Base-by-base conservation (phyloP, 2,113 vertebrate species). In the Amphiprion percula region DNA sequence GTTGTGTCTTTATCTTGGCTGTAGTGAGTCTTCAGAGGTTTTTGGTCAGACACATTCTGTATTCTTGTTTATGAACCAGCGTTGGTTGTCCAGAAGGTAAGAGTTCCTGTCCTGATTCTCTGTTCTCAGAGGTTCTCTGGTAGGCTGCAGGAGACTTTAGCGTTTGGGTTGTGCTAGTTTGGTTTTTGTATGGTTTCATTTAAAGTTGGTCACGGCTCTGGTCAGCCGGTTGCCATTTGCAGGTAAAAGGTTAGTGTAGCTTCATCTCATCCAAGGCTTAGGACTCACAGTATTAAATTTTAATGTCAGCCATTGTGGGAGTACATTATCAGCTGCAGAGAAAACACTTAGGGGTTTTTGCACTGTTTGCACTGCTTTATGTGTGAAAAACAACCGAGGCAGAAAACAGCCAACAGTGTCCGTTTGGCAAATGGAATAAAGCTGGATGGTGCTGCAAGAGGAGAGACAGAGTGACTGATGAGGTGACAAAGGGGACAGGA, bases 381-480 rank as follows among this genome's bases (percentile, higher is more conserved):
- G 10, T 37, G 53, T 73, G 77, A 77, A 68, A 53, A 71, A 68
- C 39, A 70, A 30, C 55, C 0, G 21, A 61, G 24, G 61, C n/a
- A 63, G 21, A 67, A 19, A 37, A 47, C 41, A 75, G 71, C 46
- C 68, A 15, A 49, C 60, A 78, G 41, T 52, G 74, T 66, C 72
- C 69, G 68, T 82, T 39, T 70, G 67, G 56, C 12, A 89, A 91
- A 87, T 74, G 69, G 77, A 61, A 55, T 53, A 26, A 54, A 50
- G 47, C 58, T 65, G 71, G 59, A 54, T 1, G 37, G 17, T 10
- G 66, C 54, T 49, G 58, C 33, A 7, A 55, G 47, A 47, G 46
- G 74, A 64, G 65, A n/a, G 61, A 37, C 46, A 63, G 65, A 67
- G 77, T 89, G 92, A 94, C 83, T 88, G 90, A 93, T 93, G 89